These are phyloP conservation scores for Siniperca undulata DNA, from an alignment of 2,797 vertebrate genomes.

Conservation along the genomic window DNA sequence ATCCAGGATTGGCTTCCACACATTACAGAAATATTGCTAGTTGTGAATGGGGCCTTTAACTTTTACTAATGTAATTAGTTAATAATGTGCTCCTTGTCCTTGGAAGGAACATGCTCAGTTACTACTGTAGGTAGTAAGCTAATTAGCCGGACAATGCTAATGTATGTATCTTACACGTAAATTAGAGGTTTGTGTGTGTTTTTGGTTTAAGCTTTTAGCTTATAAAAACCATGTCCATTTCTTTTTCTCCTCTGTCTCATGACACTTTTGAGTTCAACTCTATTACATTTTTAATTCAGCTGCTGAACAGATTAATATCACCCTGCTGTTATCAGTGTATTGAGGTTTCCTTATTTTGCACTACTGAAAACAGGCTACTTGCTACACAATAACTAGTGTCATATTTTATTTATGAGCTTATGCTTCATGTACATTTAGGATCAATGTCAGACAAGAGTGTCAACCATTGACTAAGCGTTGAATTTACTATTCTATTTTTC, in stretches of 20 bases:
- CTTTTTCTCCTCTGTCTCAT: neutral
- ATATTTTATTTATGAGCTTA: neutral
- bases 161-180: neutral
- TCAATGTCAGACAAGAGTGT: neutral
- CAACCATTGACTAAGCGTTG: neutral
- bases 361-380: neutral
- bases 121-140: too few relatives aligned
- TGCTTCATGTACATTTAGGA: conserved; percentile 2
- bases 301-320: neutral
- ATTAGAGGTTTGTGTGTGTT: too few relatives aligned
- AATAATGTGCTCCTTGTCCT: neutral
- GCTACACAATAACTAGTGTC: neutral
- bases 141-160: too few relatives aligned
- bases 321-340: neutral
- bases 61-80: neutral
- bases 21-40: neutral
- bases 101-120: neutral
- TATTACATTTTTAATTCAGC: neutral
- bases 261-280: neutral
- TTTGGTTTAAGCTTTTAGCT: too few relatives aligned
- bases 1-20: neutral
- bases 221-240: neutral
- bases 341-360: neutral
- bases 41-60: neutral
- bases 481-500: neutral